A percentile compares a stretch with the other conserved stretches of the same genome.
phyloP scores from a whole-genome alignment of 1,140 invertebrate species.

The Orius laevigatus region DNA sequence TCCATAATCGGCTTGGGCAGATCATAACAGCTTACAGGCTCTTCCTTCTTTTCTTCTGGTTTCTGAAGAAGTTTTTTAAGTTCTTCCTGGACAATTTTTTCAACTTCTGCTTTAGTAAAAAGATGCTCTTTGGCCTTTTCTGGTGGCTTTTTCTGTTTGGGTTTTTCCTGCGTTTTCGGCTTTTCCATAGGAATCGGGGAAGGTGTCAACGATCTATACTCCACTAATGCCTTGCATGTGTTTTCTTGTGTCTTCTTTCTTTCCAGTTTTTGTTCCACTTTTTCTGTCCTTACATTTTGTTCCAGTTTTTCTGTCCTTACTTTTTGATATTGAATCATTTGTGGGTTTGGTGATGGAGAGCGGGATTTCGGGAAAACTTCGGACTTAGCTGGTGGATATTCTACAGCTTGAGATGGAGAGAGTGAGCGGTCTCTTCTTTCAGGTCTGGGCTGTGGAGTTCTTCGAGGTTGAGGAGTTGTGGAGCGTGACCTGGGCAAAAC shows the following conservation, averaged over 20 bases:
- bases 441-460: not conserved
- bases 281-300: not conserved
- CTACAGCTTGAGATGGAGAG: constrained; percentile 1
- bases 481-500: constrained; percentile 5
- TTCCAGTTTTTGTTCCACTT: constrained; percentile 5
- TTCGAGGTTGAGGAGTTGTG: constrained; percentile 7
- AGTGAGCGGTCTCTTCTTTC: not conserved
- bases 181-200: constrained; percentile 1
- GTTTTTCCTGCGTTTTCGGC: not conserved
- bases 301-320: constrained; percentile 1
- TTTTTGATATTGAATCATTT: not conserved
- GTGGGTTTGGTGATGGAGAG: not conserved
- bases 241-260: not conserved
- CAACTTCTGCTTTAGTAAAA: constrained; percentile 17
- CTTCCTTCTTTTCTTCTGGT: not conserved
- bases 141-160: constrained; percentile 1
- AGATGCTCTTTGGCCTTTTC: not conserved
- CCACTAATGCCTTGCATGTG: not conserved
- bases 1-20: constrained; percentile 11
- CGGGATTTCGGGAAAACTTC: not conserved
- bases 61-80: constrained; percentile 14
- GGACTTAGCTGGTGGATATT: constrained; percentile 1
- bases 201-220: not conserved
- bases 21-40: constrained; percentile 1
- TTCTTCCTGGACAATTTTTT: constrained; percentile 17